Percentiles rank a stretch among this genome's conserved stretches.
Evolutionary conservation across 2,888 invertebrate species (phyloP).

Genomic region (Harpalus rubripes): DNA sequence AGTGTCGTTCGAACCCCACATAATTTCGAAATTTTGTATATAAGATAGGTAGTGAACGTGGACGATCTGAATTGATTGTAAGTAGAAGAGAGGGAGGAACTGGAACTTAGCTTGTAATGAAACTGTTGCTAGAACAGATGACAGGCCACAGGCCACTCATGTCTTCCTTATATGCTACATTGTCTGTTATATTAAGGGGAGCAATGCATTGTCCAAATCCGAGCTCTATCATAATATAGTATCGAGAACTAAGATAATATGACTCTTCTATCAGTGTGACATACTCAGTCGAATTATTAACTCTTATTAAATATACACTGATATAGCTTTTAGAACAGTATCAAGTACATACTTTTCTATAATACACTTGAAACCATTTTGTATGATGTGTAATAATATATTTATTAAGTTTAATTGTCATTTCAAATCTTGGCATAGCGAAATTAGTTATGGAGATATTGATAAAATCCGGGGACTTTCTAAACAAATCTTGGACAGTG

Average conservation of each 20-base stretch:
- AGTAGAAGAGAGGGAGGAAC: background rate
- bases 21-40: slow-evolving; percentile 49
- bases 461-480: too few relatives aligned
- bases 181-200: slow-evolving; percentile 67
- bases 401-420: too few relatives aligned
- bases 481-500: too few relatives aligned
- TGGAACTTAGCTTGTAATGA: slow-evolving; percentile 61
- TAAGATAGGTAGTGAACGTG: slow-evolving; percentile 58
- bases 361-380: slow-evolving; percentile 29
- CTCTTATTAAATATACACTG: slow-evolving; percentile 65
- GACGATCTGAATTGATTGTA: background rate
- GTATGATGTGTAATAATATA: too few relatives aligned
- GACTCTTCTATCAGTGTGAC: slow-evolving; percentile 64
- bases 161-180: slow-evolving; percentile 66
- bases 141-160: slow-evolving; percentile 65
- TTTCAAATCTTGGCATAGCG: too few relatives aligned
- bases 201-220: slow-evolving; percentile 67
- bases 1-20: too few relatives aligned
- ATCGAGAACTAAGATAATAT: too few relatives aligned
- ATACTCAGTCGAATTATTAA: slow-evolving; percentile 66
- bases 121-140: slow-evolving; percentile 65
- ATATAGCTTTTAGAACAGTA: slow-evolving; percentile 61
- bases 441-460: too few relatives aligned
- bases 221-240: slow-evolving; percentile 62
- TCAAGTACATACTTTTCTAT: background rate